Conservation (phyloP, 1,140 invertebrate genomes). For the Nixonia krombeini region DNA sequence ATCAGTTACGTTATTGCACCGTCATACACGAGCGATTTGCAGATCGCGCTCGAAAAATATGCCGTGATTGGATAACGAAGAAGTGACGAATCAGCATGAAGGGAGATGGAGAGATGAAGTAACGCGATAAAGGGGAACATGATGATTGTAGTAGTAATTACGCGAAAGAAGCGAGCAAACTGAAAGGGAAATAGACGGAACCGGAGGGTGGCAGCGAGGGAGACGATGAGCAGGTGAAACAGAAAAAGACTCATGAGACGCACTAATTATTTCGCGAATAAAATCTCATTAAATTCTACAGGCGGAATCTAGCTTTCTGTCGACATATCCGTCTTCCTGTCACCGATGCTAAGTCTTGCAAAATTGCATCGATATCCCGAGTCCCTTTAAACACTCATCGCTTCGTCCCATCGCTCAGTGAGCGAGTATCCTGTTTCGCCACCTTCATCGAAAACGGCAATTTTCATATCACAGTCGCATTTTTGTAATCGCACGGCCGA, state of each 20-base stretch:
- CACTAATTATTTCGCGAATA: conserved; percentile 64
- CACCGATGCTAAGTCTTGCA: conserved; percentile 3
- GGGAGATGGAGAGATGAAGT: no score
- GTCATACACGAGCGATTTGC: no score
- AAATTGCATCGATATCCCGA: neutral
- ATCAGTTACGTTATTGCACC: no score
- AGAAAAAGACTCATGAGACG: conserved; percentile 56
- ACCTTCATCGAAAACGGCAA: no score
- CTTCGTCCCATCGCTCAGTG: no score
- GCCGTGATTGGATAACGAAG: neutral
- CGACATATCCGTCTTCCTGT: conserved; percentile 33
- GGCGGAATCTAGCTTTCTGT: conserved; percentile 54
- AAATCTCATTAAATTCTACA: conserved; percentile 63
- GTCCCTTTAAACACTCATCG: no score
- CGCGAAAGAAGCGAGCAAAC: conserved; percentile 48
- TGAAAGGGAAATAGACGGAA: conserved; percentile 24
- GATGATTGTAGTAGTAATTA: conserved; percentile 64
- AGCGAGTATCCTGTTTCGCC: no score
- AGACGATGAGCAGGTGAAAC: no score
- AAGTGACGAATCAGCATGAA: conserved; percentile 15
- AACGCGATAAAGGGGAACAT: no score
- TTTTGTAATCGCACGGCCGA: no score
- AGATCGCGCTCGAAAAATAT: neutral
- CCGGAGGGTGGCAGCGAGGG: conserved; percentile 24
- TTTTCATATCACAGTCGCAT: no score